Evolutionary conservation across 2,888 invertebrate genomes (phyloP).

Genomic region (Lordiphosa andalusiaca): DNA sequence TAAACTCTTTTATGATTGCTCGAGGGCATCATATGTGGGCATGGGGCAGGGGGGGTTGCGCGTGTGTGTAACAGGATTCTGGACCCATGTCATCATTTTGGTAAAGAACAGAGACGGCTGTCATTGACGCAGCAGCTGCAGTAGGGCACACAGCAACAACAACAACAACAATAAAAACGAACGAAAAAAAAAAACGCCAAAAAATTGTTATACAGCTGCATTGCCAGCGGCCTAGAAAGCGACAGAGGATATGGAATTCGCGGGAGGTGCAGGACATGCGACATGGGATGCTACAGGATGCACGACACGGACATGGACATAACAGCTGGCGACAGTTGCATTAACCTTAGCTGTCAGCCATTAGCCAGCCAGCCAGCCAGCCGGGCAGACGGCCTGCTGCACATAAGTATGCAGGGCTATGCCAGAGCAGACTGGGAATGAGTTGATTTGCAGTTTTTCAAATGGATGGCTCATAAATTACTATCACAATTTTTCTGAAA

Average conservation of each 20-base stretch:
- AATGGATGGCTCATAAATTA: no score
- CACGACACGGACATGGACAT: constrained; percentile 13
- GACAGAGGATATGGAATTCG: constrained; percentile 2
- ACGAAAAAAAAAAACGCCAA: constrained; percentile 3
- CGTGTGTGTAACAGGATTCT: constrained; percentile 5
- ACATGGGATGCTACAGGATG: constrained; percentile 1
- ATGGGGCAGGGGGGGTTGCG: background rate
- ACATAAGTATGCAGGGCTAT: constrained; percentile 1
- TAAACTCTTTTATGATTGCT: constrained; percentile 5
- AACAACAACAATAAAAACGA: background rate
- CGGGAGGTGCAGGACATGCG: background rate
- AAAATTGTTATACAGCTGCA: constrained; percentile 22
- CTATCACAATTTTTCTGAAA: no score
- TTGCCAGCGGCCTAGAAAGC: constrained; percentile 20
- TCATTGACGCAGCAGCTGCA: constrained; percentile 17
- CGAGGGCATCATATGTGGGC: constrained; percentile 4
- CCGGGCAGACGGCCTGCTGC: background rate
- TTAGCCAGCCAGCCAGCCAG: constrained; percentile 15
- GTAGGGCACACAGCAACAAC: constrained; percentile 1
- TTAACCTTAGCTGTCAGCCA: constrained; percentile 40
- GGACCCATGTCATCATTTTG: constrained; percentile 9
- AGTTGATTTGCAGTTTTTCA: background rate
- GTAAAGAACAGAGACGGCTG: background rate
- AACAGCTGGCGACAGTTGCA: constrained; percentile 41
- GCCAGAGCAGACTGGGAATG: constrained; percentile 1